Evolutionary conservation across 2,113 vertebrate genomes (phyloP), one percentile per base, ranked within the genome.

Genomic region (Dunckerocampus dactyliophorus): DNA sequence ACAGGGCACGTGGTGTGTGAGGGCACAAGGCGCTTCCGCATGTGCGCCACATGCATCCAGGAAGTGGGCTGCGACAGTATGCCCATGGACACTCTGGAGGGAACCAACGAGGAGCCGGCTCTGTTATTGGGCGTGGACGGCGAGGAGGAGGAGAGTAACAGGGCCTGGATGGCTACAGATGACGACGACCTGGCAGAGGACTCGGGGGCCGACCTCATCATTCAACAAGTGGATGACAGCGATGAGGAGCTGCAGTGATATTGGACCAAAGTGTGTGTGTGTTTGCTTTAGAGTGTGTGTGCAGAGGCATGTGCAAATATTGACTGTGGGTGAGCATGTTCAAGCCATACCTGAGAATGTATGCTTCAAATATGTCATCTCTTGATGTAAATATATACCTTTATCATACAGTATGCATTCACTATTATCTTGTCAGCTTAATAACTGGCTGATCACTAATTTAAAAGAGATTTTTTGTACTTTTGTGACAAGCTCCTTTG

Each of bases 221-320:
- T 98, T 73, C 95, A 98, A 65, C 94, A 97, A 42, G 96, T 98
- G 28, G 96, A 97, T 0, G 93, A 97, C 69, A 98, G 96, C 6
- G 96, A 98, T 2, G 96, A 97, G 39, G 95, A 96, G 89, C 89
- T 77, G 81, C 67, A 92, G 91, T 85, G 92, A 94, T 59, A 78
- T 4, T 15, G 34, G 72, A 69, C 69, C 63, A 77, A 84, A 82
- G 60, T 55, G 63, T 17, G 48, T 57, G 58, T 48, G 55, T 24
- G 47, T 47, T 39, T 39, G 37, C 37, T 9, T 39, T 39, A 11
- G 37, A 39, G 55, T 24, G 61, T 48, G 71, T 53, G 54, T 65
- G 62, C 21, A 56, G 34, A 60, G 47, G 67, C 0, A 19, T 74
- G 48, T 45, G 37, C 22, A n/a, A 62, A 47, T 47, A 60, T 37